These are phyloP conservation scores for Nasonovia ribisnigri DNA, from an alignment of 2,888 invertebrate species.

Conservation along the genomic window DNA sequence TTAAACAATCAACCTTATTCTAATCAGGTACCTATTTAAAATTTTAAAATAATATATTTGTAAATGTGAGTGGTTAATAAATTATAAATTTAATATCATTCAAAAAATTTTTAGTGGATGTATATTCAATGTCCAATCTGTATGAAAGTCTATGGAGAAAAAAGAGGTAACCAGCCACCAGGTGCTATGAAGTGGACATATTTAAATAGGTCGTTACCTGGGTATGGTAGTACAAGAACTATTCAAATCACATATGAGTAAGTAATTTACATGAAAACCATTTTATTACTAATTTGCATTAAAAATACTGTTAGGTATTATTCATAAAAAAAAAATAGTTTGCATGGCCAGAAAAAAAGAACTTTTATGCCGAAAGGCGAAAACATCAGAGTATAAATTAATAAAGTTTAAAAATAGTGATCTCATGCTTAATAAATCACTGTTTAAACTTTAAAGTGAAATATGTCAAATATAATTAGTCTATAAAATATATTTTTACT, in stretches of 20 bases:
- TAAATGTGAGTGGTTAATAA: slow-evolving; percentile 31
- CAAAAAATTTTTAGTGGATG: slow-evolving; percentile 72
- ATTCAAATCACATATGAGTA: slow-evolving; percentile 88
- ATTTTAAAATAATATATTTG: slow-evolving; percentile 26
- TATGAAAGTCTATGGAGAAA: slow-evolving; percentile 85
- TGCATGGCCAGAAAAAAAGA: not conserved
- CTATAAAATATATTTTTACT: not conserved
- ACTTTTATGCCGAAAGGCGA: not conserved
- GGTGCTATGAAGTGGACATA: slow-evolving; percentile 86
- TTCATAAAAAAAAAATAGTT: not conserved
- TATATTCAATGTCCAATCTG: slow-evolving; percentile 90
- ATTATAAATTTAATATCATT: slow-evolving; percentile 17
- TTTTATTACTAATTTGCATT: not conserved
- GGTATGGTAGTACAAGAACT: slow-evolving; percentile 78
- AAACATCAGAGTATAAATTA: not conserved
- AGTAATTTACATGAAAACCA: slow-evolving; percentile 69
- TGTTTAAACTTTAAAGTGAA: not conserved
- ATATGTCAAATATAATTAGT: not conserved
- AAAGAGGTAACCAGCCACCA: slow-evolving; percentile 81
- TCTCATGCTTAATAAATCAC: not conserved
- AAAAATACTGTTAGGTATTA: not conserved
- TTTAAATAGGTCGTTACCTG: slow-evolving; percentile 76
- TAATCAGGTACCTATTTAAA: slow-evolving; percentile 69
- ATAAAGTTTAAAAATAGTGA: not conserved
- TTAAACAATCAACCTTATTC: slow-evolving; percentile 73